A percentile compares a stretch with the other conserved stretches of the same genome.
Evolutionary conservation across 2,888 invertebrate genomes (phyloP).

Genomic region (Phragmatobia fuliginosa): DNA sequence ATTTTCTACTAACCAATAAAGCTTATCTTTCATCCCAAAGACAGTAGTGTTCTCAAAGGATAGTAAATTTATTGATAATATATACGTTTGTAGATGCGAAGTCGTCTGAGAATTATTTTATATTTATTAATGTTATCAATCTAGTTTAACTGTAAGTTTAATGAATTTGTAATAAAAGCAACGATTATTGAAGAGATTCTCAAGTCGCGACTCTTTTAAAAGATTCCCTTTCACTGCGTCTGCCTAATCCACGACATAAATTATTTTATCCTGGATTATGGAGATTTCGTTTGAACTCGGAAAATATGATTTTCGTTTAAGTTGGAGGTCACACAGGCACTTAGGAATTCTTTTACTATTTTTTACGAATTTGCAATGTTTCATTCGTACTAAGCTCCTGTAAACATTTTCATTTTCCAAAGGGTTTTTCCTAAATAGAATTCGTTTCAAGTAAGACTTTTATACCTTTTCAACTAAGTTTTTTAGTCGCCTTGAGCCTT

Average conservation of each 20-base stretch:
- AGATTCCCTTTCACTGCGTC: constrained; percentile 59
- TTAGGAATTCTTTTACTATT: constrained; percentile 25
- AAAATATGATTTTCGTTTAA: constrained; percentile 48
- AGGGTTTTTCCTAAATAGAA: constrained; percentile 24
- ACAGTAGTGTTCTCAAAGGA: background rate
- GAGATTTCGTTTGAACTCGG: constrained; percentile 47
- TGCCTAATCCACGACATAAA: constrained; percentile 62
- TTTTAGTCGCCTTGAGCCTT: constrained; percentile 24
- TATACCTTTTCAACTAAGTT: constrained; percentile 29
- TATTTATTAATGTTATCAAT: background rate
- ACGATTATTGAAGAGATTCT: constrained; percentile 49
- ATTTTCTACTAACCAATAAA: too few species aligned
- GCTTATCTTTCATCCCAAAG: background rate
- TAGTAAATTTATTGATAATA: background rate
- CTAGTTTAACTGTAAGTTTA: constrained; percentile 1
- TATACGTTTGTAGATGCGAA: background rate
- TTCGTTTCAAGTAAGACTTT: constrained; percentile 33
- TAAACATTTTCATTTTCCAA: constrained; percentile 43
- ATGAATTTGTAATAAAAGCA: constrained; percentile 25
- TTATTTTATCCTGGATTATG: constrained; percentile 51
- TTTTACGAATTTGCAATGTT: constrained; percentile 23
- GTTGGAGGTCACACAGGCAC: constrained; percentile 23
- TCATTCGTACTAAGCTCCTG: constrained; percentile 30
- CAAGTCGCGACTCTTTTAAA: constrained; percentile 53
- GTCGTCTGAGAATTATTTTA: background rate